Percentiles rank a stretch among this genome's conserved stretches.
Evolutionary conservation across 2,797 vertebrate species (phyloP).

Genomic region (Vireo griseus): DNA sequence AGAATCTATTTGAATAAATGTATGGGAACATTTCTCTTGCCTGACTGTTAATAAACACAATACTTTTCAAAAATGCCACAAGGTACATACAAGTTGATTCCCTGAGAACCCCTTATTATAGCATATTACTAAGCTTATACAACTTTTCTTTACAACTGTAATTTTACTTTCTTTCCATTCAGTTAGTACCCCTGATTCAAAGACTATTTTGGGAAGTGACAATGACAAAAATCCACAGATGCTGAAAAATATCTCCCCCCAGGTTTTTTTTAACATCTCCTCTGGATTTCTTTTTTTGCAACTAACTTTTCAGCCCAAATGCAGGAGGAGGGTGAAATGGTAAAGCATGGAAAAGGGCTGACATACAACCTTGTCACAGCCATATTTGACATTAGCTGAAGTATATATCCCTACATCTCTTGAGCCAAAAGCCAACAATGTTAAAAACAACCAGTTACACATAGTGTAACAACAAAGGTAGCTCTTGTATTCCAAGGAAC

Average conservation of each 20-base stretch:
- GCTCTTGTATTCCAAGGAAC: neutral
- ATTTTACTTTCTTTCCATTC: neutral
- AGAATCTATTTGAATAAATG: neutral
- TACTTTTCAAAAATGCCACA: neutral
- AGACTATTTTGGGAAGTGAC: neutral
- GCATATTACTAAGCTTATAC: neutral
- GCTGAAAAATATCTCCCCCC: neutral
- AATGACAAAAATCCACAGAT: neutral
- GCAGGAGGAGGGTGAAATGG: neutral
- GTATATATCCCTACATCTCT: neutral
- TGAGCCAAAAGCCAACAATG: neutral
- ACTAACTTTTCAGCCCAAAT: neutral
- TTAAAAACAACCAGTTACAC: neutral
- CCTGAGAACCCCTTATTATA: neutral
- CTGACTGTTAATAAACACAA: neutral
- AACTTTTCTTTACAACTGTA: neutral
- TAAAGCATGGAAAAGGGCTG: neutral
- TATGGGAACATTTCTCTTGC: neutral
- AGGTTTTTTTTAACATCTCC: neutral
- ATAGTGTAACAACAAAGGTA: neutral
- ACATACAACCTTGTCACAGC: neutral
- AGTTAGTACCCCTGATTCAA: neutral
- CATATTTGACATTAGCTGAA: neutral
- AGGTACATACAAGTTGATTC: neutral
- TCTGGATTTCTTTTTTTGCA: neutral